Evolutionary conservation across 2,113 vertebrate genomes (phyloP), one percentile per base, ranked within the genome.

Genomic region (Hydropotes inermis): DNA sequence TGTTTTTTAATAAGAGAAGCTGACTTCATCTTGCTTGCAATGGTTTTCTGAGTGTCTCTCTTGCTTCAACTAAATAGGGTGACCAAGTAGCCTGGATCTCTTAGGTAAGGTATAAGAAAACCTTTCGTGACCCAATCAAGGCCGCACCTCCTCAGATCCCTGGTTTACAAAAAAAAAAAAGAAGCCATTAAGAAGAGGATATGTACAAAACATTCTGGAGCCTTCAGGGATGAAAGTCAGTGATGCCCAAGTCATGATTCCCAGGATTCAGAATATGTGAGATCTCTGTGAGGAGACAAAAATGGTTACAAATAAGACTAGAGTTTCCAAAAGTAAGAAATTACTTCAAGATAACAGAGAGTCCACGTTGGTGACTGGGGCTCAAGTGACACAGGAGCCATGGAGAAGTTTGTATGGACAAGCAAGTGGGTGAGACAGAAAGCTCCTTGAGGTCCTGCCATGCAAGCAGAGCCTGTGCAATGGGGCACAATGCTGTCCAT

Each of bases 151-250:
- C n/a, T 87, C 91, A 82, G 52, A 81, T 36, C 27, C 61, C 54
- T 83, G 47, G 30, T 97, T 92, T 97, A n/a, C 15, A 87, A 97
- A 96, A 82, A 27, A 87, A 97, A 96, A 82, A 27, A 39, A 25
- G 17, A 95, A 95, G 33, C 27, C 6, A 30, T 55, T n/a, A 43
- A 87, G 36, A n/a, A 54, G 36, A 95, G 55, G 28, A 11, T 47
- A 43, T n/a, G 52, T 33, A 87, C 43, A 92, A 83, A 92, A 50
- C 21, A 78, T 60, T 61, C 55, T 58, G 4, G 14, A 58, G 43
- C 13, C 15, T 54, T n/a, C 28, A 10, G 10, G 15, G 15, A 78
- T 9, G 3, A 36, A 96, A 79, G 83, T 61, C 76, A 52, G 30
- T 14, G 78, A 89, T 4, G 43, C 9, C 45, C 33, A 27, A 55